phyloP scores from a whole-genome alignment of 1,140 invertebrate genomes.

The Bemisia tabaci region DNA sequence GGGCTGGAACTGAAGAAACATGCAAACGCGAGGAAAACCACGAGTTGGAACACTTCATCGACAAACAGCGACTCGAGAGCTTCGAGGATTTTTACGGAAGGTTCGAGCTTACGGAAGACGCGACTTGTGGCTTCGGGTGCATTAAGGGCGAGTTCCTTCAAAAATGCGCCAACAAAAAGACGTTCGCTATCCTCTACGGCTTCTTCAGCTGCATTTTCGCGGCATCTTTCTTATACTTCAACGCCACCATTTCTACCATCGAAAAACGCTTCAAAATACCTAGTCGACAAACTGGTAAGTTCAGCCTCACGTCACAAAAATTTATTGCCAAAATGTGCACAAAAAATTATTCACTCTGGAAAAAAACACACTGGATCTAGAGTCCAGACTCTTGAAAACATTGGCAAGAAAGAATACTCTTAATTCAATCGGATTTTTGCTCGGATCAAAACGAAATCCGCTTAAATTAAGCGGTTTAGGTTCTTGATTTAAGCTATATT shows the following conservation, averaged over 20 bases:
- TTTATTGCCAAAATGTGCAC: too few species aligned
- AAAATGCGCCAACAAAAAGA: conserved; percentile 26
- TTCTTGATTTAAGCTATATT: too few species aligned
- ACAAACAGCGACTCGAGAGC: not conserved
- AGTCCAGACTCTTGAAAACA: too few species aligned
- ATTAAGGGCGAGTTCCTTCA: conserved; percentile 29
- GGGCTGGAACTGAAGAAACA: too few species aligned
- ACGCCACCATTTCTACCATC: conserved; percentile 29
- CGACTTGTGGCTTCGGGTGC: conserved; percentile 20
- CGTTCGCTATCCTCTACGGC: conserved; percentile 29
- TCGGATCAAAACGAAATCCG: too few species aligned
- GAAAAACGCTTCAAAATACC: conserved; percentile 33
- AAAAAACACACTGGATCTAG: too few species aligned
- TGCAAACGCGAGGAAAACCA: not conserved
- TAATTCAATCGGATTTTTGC: too few species aligned
- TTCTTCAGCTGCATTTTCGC: conserved; percentile 26
- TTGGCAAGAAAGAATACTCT: too few species aligned
- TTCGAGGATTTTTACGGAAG: conserved; percentile 2
- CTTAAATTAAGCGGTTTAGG: too few species aligned
- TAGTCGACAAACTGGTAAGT: conserved; percentile 29
- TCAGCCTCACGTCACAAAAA: too few species aligned
- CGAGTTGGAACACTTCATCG: not conserved
- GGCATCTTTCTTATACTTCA: conserved; percentile 29
- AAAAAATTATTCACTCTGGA: too few species aligned
- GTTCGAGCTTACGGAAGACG: conserved; percentile 6